Evolutionary conservation across 2,113 vertebrate species (phyloP).

Genomic region (Odobenus rosmarus): DNA sequence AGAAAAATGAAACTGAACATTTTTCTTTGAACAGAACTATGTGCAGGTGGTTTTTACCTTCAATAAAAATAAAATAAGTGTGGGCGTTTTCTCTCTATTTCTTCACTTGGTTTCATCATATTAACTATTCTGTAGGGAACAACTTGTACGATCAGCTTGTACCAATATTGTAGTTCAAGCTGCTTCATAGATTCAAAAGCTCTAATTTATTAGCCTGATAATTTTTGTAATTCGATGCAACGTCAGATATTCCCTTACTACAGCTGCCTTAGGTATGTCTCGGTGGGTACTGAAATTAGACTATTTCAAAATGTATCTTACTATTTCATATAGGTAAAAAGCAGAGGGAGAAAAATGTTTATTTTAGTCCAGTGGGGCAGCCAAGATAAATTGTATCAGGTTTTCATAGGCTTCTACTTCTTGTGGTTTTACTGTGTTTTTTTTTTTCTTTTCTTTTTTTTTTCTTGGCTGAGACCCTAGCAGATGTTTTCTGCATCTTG

Average conservation of each 20-base stretch:
- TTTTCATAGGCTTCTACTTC: not conserved
- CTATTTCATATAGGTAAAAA: not conserved
- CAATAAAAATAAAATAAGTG: conserved; percentile 75
- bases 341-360: not conserved
- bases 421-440: not conserved
- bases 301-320: not conserved
- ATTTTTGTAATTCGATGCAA: conserved; percentile 52
- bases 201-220: conserved; percentile 73
- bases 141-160: conserved; percentile 74
- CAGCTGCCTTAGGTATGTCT: not conserved
- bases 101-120: conserved; percentile 65
- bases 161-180: conserved; percentile 72
- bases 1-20: conserved; percentile 64
- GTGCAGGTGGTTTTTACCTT: conserved; percentile 54
- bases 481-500: not conserved
- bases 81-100: conserved; percentile 58
- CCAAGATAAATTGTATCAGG: not conserved
- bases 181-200: conserved; percentile 65
- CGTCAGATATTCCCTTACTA: not conserved
- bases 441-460: not conserved
- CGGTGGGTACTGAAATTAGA: conserved; percentile 26
- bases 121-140: conserved; percentile 73
- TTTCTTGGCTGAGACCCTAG: accelerated
- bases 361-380: not conserved
- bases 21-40: conserved; percentile 52